Evolutionary conservation across 64 coral and sea anemone genomes (phyloP).

Genomic region (Montipora foliosa): DNA sequence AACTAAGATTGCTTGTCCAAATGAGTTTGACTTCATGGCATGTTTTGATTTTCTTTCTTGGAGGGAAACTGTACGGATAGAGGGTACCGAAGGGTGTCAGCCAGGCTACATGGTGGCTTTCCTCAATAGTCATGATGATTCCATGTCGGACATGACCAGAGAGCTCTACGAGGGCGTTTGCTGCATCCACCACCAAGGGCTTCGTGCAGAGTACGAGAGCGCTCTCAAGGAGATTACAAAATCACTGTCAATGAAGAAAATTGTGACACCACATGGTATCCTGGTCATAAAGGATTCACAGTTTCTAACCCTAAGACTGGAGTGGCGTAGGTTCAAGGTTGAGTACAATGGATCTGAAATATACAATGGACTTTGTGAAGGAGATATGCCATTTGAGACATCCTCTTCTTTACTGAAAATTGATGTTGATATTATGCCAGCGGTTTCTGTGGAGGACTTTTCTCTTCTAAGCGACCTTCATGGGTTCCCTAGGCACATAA

Average conservation of each 20-base stretch:
- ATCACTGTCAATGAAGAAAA: conserved; percentile 14
- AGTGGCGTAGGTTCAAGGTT: conserved; percentile 38
- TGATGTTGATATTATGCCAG: conserved; percentile 56
- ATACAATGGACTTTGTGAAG: conserved; percentile 30
- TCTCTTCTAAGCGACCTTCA: conserved; percentile 29
- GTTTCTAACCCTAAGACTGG: conserved; percentile 13
- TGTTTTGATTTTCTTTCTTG: conserved; percentile 47
- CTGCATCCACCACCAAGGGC: conserved; percentile 37
- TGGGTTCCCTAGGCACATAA: conserved; percentile 19
- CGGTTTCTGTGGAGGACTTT: conserved; percentile 36
- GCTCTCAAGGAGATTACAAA: not conserved
- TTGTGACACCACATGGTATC: conserved; percentile 29
- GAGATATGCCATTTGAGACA: not conserved
- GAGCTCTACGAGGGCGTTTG: conserved; percentile 1
- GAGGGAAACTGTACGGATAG: conserved; percentile 36
- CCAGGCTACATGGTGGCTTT: conserved; percentile 53
- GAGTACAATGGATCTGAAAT: conserved; percentile 31
- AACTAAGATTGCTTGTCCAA: conserved; percentile 11
- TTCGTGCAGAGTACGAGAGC: not conserved
- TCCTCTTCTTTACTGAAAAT: conserved; percentile 25
- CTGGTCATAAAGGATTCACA: conserved; percentile 19
- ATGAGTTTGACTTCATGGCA: conserved; percentile 24
- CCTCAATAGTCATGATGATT: conserved; percentile 5
- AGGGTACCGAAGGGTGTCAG: conserved; percentile 16
- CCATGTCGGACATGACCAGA: conserved; percentile 2